phyloP scores from a whole-genome alignment of 2,888 invertebrate species.

The Ptilodon capucinus region DNA sequence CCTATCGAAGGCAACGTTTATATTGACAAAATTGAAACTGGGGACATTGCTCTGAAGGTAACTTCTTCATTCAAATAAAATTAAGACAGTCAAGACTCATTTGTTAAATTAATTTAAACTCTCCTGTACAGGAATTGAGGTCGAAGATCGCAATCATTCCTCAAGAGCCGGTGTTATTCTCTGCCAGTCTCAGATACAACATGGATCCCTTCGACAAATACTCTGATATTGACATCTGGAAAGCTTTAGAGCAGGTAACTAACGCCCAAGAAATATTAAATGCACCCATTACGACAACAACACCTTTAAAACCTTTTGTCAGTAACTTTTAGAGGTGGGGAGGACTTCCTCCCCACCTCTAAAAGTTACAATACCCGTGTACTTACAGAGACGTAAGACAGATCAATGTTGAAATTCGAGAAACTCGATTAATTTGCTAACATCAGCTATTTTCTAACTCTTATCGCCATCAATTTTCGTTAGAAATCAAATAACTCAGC shows the following conservation, averaged over 20 bases:
- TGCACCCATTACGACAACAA: too few species aligned
- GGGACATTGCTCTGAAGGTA: conserved; percentile 86
- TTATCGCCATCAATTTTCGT: too few species aligned
- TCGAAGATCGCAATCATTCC: conserved; percentile 85
- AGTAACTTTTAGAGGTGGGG: too few species aligned
- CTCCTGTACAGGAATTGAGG: conserved; percentile 80
- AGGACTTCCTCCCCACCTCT: too few species aligned
- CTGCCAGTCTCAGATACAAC: conserved; percentile 84
- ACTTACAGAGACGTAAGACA: too few species aligned
- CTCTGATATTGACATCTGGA: conserved; percentile 81
- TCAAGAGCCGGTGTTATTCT: conserved; percentile 83
- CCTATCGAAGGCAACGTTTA: conserved; percentile 88
- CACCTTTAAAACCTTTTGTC: too few species aligned
- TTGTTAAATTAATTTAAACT: neutral
- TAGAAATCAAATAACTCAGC: too few species aligned
- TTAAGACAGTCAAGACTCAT: neutral
- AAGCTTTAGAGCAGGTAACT: conserved; percentile 81
- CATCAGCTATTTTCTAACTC: too few species aligned
- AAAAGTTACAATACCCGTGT: too few species aligned
- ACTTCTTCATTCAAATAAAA: neutral
- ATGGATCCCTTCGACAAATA: conserved; percentile 84
- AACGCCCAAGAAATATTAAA: too few species aligned
- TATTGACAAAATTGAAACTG: conserved; percentile 89
- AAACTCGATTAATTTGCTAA: too few species aligned
- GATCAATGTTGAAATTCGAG: too few species aligned